These are phyloP conservation scores for Lampris incognitus DNA, from an alignment of 2,113 vertebrate genomes.

Conservation along the genomic window DNA sequence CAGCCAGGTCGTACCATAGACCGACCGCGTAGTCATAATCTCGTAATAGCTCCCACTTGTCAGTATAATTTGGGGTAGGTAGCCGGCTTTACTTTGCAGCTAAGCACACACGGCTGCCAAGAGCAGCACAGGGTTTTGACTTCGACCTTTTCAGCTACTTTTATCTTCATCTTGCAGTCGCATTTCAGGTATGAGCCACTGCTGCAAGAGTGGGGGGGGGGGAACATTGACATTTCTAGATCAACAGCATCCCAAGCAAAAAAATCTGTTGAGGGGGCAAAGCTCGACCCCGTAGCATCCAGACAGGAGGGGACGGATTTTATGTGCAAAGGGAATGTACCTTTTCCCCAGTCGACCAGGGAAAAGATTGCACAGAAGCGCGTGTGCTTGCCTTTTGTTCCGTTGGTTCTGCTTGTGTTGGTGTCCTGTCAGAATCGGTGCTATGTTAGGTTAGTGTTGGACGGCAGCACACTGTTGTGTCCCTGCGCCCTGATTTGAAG, in stretches of 20 bases:
- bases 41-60: conserved; percentile 5
- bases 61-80: not conserved
- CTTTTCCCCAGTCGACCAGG: no score
- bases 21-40: conserved; percentile 6
- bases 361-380: no score
- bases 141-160: not conserved
- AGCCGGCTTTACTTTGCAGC: not conserved
- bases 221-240: no score
- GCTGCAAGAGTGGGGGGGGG: conserved; percentile 3
- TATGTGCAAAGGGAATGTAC: no score
- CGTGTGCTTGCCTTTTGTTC: not conserved
- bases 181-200: conserved; percentile 16
- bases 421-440: not conserved
- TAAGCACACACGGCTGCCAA: conserved; percentile 13
- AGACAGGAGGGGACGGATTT: no score
- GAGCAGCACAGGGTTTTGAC: not conserved
- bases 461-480: conserved; percentile 36
- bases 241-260: no score
- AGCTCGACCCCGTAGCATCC: no score
- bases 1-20: conserved; percentile 16
- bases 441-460: conserved; percentile 31
- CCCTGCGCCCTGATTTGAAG: conserved; percentile 39
- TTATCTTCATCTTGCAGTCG: conserved; percentile 4
- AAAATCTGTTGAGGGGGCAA: no score
- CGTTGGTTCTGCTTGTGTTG: not conserved